These are phyloP conservation scores for Falco columbarius DNA, from an alignment of 2,797 vertebrate species.

Conservation along the genomic window DNA sequence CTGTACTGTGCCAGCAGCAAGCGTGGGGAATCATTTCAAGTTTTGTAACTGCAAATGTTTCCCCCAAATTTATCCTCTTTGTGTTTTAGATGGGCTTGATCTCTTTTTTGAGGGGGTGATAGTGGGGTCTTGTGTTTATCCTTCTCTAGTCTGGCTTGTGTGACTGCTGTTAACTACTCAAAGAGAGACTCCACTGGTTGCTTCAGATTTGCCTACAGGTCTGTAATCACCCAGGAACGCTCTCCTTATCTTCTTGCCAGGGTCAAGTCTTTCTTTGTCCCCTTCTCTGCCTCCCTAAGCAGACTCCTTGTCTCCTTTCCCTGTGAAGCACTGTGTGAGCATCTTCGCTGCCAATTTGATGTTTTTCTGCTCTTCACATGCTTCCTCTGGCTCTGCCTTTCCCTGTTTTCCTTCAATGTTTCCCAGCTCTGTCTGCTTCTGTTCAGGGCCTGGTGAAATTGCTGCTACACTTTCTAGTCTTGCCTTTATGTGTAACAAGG, in stretches of 20 bases:
- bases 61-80: not conserved
- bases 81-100: not conserved
- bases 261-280: not conserved
- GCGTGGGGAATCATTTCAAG: not conserved
- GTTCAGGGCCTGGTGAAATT: not conserved
- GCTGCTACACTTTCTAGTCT: not conserved
- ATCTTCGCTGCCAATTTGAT: not conserved
- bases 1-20: not conserved
- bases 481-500: not conserved
- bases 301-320: not conserved
- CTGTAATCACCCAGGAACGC: not conserved
- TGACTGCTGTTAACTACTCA: not conserved
- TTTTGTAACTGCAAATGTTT: not conserved
- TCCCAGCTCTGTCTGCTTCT: not conserved
- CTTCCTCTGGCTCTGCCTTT: not conserved
- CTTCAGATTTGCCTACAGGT: not conserved
- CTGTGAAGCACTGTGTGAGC: not conserved
- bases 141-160: not conserved
- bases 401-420: not conserved
- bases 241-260: not conserved
- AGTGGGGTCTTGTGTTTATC: accelerated
- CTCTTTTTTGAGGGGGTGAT: not conserved
- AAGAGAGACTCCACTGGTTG: not conserved
- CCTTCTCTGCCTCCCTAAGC: not conserved
- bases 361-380: not conserved